A percentile compares a stretch with the other conserved stretches of the same genome.
These are phyloP conservation scores for Typhlichthys eigenmanni DNA, from an alignment of 2,797 vertebrate species.

Conservation along the genomic window DNA sequence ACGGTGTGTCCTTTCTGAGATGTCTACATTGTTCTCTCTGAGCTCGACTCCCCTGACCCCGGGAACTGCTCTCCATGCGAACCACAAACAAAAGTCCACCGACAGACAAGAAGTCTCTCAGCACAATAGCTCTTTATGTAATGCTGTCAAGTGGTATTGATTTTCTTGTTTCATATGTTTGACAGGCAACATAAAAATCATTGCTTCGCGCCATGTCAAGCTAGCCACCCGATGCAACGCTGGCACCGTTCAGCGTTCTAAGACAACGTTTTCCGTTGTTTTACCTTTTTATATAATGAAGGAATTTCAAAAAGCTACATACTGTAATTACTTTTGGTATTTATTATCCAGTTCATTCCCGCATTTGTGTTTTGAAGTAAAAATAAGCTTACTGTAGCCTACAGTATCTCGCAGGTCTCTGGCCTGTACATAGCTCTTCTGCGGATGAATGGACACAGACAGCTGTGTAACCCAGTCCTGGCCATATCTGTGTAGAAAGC, in stretches of 20 bases:
- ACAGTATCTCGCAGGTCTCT: background rate
- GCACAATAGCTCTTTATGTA: constrained; percentile 75
- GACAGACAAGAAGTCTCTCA: constrained; percentile 66
- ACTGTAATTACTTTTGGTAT: background rate
- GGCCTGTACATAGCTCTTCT: background rate
- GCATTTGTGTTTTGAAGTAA: background rate
- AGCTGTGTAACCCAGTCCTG: constrained; percentile 73
- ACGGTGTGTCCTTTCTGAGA: constrained; percentile 65
- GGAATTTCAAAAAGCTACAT: background rate
- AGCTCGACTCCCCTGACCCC: constrained; percentile 55
- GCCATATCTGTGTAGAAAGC: constrained; percentile 66
- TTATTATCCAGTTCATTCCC: background rate
- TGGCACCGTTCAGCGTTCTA: constrained; percentile 35
- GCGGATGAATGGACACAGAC: constrained; percentile 48
- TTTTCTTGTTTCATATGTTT: constrained; percentile 59
- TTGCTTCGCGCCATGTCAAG: constrained; percentile 65
- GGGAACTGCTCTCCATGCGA: constrained; percentile 54
- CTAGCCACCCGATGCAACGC: constrained; percentile 51
- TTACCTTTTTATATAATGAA: no score
- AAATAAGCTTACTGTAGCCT: background rate
- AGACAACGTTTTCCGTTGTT: constrained; percentile 32
- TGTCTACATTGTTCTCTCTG: constrained; percentile 75
- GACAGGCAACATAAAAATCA: constrained; percentile 71
- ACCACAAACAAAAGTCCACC: constrained; percentile 68
- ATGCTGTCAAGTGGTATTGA: constrained; percentile 71